A percentile compares a stretch with the other conserved stretches of the same genome.
Evolutionary conservation across 2,113 vertebrate genomes (phyloP).

Genomic region (Felis chaus): DNA sequence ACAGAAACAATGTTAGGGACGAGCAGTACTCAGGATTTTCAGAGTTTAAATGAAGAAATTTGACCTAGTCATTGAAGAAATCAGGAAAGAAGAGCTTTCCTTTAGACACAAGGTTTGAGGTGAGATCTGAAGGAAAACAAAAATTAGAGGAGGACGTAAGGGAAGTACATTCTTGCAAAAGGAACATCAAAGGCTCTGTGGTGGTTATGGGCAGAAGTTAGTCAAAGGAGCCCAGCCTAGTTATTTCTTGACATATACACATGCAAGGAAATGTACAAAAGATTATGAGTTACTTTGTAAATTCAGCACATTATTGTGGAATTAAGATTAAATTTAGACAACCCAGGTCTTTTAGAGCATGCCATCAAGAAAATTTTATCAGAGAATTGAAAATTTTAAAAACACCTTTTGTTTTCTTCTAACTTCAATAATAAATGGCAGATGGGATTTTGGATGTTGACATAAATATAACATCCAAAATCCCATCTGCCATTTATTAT

Average conservation of each 20-base stretch:
- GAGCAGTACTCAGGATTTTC: not conserved
- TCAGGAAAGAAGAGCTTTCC: not conserved
- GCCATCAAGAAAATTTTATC: not conserved
- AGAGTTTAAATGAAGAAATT: not conserved
- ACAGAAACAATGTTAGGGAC: not conserved
- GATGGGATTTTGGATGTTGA: not conserved
- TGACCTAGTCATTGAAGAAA: not conserved
- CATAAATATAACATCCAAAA: not conserved
- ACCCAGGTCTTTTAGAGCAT: not conserved
- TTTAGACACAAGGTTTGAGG: not conserved
- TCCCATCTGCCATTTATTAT: no score
- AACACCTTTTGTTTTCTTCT: not conserved
- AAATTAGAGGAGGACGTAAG: not conserved
- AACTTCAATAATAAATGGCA: not conserved
- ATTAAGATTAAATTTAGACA: not conserved
- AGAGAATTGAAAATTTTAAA: not conserved
- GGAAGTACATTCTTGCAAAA: not conserved
- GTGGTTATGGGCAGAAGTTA: not conserved
- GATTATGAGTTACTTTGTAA: not conserved
- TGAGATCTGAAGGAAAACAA: not conserved
- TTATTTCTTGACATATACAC: not conserved
- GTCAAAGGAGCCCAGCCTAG: not conserved
- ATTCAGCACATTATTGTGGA: not conserved
- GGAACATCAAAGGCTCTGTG: not conserved
- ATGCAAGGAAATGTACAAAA: not conserved